phyloP scores from a whole-genome alignment of 2,797 vertebrate genomes.

The Dendrocincla tyrannina region DNA sequence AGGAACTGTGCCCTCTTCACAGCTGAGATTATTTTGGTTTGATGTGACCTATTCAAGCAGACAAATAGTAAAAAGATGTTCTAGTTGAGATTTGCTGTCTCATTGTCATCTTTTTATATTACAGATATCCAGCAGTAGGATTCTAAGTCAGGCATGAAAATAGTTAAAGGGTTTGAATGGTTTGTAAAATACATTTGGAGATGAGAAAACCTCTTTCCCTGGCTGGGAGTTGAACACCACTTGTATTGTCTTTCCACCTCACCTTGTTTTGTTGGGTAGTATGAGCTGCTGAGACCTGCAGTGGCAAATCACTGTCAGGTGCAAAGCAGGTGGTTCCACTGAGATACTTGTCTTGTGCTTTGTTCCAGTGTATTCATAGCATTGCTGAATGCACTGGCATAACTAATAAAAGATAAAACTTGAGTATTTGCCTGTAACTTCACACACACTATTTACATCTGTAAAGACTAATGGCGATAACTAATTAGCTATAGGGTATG shows the following conservation, averaged over 20 bases:
- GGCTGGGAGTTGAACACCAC: neutral
- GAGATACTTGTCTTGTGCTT: neutral
- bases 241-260: neutral
- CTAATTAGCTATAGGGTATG: neutral
- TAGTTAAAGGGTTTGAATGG: neutral
- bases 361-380: neutral
- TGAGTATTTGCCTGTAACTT: neutral
- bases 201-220: neutral
- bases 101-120: neutral
- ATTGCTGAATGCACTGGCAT: neutral
- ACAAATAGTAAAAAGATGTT: neutral
- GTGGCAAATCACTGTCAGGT: neutral
- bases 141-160: neutral
- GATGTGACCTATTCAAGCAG: neutral
- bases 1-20: neutral
- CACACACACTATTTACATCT: fast-evolving
- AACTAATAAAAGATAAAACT: fast-evolving
- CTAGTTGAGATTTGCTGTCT: neutral
- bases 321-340: neutral
- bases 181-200: neutral
- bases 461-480: neutral
- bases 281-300: neutral
- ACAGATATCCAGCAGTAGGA: neutral
- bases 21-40: neutral
- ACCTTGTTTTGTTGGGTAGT: neutral